These are phyloP conservation scores for Malaclemys terrapin DNA, from an alignment of 2,113 vertebrate genomes.

Conservation along the genomic window DNA sequence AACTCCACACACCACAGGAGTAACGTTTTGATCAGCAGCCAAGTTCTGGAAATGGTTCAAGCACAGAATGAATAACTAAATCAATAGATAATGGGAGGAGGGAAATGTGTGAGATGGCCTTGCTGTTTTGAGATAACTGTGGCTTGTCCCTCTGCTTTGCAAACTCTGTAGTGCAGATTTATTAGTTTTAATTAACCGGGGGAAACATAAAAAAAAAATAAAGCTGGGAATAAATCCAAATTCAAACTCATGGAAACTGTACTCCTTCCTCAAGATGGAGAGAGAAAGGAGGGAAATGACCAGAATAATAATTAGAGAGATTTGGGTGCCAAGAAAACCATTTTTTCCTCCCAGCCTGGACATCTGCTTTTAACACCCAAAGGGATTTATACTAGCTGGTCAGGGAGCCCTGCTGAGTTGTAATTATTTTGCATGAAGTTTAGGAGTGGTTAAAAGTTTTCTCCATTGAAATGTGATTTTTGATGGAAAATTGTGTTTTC, in stretches of 20 bases:
- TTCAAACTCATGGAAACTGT: slow-evolving; percentile 75
- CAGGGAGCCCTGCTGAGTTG: not conserved
- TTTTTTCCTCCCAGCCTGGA: slow-evolving; percentile 19
- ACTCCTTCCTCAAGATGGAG: slow-evolving; percentile 75
- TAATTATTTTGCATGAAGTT: not conserved
- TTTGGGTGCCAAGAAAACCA: slow-evolving; percentile 67
- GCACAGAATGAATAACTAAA: slow-evolving; percentile 42
- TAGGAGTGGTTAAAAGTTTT: not conserved
- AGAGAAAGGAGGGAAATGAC: slow-evolving; percentile 66
- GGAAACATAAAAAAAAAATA: not conserved
- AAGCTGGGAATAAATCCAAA: slow-evolving; percentile 83
- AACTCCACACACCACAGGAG: not conserved
- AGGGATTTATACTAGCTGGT: not conserved
- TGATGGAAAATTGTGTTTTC: not conserved
- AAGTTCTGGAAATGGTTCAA: slow-evolving; percentile 40
- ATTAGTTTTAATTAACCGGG: slow-evolving; percentile 84
- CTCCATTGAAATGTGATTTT: not conserved
- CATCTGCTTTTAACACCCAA: not conserved
- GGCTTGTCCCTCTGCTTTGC: slow-evolving; percentile 45
- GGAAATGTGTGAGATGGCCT: slow-evolving; percentile 16
- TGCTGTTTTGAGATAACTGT: slow-evolving; percentile 47
- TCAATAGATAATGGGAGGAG: slow-evolving; percentile 50
- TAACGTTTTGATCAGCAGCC: slow-evolving; percentile 7
- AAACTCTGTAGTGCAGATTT: slow-evolving; percentile 80
- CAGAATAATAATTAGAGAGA: slow-evolving; percentile 76